A percentile compares a stretch with the other conserved stretches of the same genome.
phyloP scores from a whole-genome alignment of 2,113 vertebrate species.

The Oreocharis arfaki region DNA sequence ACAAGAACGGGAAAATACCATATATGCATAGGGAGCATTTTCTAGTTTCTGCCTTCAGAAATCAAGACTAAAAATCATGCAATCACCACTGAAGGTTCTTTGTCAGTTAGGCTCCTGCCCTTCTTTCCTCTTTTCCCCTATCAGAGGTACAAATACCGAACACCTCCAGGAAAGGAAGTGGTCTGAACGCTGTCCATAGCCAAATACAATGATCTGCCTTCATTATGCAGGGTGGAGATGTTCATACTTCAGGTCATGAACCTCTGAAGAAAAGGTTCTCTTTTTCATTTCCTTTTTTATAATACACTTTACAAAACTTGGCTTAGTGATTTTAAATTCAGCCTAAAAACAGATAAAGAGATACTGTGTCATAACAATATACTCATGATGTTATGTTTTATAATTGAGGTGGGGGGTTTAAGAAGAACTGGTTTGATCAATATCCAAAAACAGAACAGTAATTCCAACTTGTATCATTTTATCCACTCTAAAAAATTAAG shows the following conservation, averaged over 20 bases:
- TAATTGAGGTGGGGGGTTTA: neutral
- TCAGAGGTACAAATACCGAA: neutral
- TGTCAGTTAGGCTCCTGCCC: neutral
- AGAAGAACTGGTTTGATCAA: neutral
- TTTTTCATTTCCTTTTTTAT: neutral
- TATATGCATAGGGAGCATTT: neutral
- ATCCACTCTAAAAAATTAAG: neutral
- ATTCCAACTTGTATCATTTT: neutral
- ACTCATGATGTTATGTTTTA: neutral
- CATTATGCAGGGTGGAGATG: neutral
- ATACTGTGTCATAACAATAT: neutral
- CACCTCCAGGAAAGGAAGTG: neutral
- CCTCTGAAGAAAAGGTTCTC: neutral
- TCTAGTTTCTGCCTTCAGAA: neutral
- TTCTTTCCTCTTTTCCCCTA: neutral
- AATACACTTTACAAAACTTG: neutral
- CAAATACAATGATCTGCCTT: neutral
- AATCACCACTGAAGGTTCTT: neutral
- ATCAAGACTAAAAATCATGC: neutral
- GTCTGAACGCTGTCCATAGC: neutral
- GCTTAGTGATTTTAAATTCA: neutral
- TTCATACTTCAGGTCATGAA: neutral
- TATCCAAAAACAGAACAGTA: neutral
- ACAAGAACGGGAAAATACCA: neutral
- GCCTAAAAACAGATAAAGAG: neutral